Percentiles rank a stretch among this genome's conserved stretches.
Conservation (phyloP, 2,113 vertebrate genomes). For the Trinectes maculatus region DNA sequence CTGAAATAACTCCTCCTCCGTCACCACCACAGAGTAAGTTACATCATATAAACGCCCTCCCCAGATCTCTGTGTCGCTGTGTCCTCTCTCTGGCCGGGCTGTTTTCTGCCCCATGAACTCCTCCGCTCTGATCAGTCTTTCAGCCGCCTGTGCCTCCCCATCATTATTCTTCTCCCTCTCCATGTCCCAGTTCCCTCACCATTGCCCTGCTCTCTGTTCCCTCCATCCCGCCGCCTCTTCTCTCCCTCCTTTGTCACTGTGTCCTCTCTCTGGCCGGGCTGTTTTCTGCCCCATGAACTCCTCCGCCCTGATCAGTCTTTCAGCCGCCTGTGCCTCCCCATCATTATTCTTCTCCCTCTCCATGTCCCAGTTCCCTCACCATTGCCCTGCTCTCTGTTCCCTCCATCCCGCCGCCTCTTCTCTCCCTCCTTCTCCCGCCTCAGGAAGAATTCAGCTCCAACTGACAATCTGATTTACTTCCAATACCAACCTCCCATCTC, state of each 20-base stretch:
- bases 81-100: constrained; percentile 30
- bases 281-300: constrained; percentile 57
- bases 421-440: constrained; percentile 49
- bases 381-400: constrained; percentile 35
- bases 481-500: constrained; percentile 70
- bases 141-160: constrained; percentile 43
- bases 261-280: constrained; percentile 30
- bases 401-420: constrained; percentile 11
- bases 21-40: constrained; percentile 4
- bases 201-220: constrained; percentile 39
- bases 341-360: constrained; percentile 55
- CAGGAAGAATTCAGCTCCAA: constrained; percentile 71
- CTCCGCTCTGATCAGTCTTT: constrained; percentile 49
- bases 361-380: constrained; percentile 64
- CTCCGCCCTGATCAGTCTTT: constrained; percentile 49
- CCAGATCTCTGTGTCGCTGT: constrained; percentile 22
- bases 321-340: constrained; percentile 43
- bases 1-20: constrained; percentile 28
- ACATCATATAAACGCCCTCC: constrained; percentile 39
- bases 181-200: constrained; percentile 64
- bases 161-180: constrained; percentile 55
- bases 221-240: constrained; percentile 11
- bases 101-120: constrained; percentile 57
- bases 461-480: constrained; percentile 78
- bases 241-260: constrained; percentile 19